Percentiles rank a stretch among this genome's conserved stretches.
phyloP scores from a whole-genome alignment of 1,140 invertebrate species.

The Uloborus diversus region DNA sequence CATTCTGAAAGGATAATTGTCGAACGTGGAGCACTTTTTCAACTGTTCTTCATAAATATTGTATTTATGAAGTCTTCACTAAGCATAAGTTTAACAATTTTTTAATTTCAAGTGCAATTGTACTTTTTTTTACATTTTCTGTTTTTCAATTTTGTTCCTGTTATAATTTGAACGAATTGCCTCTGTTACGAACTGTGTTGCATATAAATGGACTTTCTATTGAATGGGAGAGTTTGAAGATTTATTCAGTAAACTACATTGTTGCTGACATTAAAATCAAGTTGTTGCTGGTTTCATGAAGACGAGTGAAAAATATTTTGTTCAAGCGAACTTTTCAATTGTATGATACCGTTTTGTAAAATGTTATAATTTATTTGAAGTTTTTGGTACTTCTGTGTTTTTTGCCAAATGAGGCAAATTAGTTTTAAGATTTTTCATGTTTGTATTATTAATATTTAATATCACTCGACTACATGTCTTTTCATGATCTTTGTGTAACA shows the following conservation, averaged over 20 bases:
- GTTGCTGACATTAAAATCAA: slow-evolving; percentile 48
- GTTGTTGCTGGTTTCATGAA: slow-evolving; percentile 49
- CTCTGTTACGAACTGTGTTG: slow-evolving; percentile 26
- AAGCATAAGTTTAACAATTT: too few relatives aligned
- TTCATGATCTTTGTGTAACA: slow-evolving; percentile 57
- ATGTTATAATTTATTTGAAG: slow-evolving; percentile 52
- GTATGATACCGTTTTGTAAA: slow-evolving; percentile 52
- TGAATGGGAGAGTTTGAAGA: slow-evolving; percentile 44
- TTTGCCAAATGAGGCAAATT: slow-evolving; percentile 33
- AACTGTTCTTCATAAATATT: too few relatives aligned
- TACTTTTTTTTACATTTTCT: too few relatives aligned
- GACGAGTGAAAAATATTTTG: slow-evolving; percentile 54
- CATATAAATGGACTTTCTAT: slow-evolving; percentile 22
- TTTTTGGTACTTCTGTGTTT: slow-evolving; percentile 55
- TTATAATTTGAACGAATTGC: too few relatives aligned
- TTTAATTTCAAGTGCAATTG: too few relatives aligned
- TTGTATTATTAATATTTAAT: slow-evolving; percentile 57
- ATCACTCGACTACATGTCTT: slow-evolving; percentile 57
- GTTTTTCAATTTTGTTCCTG: too few relatives aligned
- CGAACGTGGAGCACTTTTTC: too few relatives aligned
- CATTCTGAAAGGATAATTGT: too few relatives aligned
- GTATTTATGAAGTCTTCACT: too few relatives aligned
- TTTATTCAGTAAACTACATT: slow-evolving; percentile 43
- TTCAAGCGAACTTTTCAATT: slow-evolving; percentile 44
- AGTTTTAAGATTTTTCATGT: slow-evolving; percentile 56